phyloP scores from a whole-genome alignment of 2,113 vertebrate genomes.

The Copsychus sechellarum region DNA sequence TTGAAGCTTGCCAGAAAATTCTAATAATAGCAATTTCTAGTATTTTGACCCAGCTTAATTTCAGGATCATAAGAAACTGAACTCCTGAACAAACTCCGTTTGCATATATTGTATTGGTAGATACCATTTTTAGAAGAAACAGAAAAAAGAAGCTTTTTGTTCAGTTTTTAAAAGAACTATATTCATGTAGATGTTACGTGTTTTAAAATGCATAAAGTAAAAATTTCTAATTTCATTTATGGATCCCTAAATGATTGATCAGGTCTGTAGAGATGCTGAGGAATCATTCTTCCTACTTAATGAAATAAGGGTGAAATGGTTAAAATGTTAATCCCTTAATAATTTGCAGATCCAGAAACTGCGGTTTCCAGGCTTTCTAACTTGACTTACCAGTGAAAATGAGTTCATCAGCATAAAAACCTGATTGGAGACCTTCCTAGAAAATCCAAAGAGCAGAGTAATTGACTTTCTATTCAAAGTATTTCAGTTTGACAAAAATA shows the following conservation, averaged over 20 bases:
- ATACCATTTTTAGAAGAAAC: background rate
- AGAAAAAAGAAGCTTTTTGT: accelerated
- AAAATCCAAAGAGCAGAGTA: background rate
- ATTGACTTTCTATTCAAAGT: background rate
- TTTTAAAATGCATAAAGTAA: background rate
- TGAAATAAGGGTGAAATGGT: background rate
- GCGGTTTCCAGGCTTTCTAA: background rate
- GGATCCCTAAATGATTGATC: background rate
- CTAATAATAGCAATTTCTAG: background rate
- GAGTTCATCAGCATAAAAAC: background rate
- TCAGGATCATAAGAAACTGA: background rate
- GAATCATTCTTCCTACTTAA: background rate
- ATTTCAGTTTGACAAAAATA: background rate
- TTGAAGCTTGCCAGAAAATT: background rate
- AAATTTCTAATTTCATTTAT: background rate
- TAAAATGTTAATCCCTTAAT: background rate
- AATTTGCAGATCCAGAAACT: background rate
- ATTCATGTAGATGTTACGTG: background rate
- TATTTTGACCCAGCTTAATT: background rate
- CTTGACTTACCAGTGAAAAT: background rate
- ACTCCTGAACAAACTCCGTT: background rate
- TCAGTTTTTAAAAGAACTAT: background rate
- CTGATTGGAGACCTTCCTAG: background rate
- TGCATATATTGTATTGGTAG: background rate
- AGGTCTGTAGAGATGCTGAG: background rate